Evolutionary conservation across 2,113 vertebrate genomes (phyloP), one percentile per base, ranked within the genome.

Genomic region (Psammodynastes pulverulentus): DNA sequence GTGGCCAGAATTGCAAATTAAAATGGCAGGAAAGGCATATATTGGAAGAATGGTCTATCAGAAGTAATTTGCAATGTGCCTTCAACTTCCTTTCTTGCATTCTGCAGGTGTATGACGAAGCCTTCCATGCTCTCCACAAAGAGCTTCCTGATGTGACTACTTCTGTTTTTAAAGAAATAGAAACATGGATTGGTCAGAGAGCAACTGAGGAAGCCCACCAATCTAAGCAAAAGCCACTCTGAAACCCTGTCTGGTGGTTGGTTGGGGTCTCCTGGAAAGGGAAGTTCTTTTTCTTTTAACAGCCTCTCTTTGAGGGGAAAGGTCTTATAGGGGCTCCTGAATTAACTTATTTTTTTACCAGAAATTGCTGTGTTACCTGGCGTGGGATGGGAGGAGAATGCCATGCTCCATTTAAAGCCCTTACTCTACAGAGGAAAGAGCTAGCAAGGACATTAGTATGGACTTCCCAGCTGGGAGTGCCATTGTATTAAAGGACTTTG

Each of bases 71-170:
- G 34, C 7, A 79, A 21, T 9, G 17, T 62, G 17, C 1, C 17
- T 43, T 52, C 26, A 9, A 88, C 56, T 23, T 9, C 29, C 15
- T 39, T 87, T 84, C 72, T 86, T 93, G 17, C 88, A 91, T 95
- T 79, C 85, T 39, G 84, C 97, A 99, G 99, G 96, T 99, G 2
- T 99, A 98, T 48, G 98, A 99, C 39, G 98, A 98, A 94, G 98
- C 97, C 89, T 99, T 98, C 95, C 99, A 99, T 3, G 97, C 98
- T 43, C 98, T 99, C 87, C 99, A 99, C 96, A 99, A 98, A 90
- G 99, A 99, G 92, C 97, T 99, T 86, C 99, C 98, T 0, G 98
- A 99, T 51, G 98, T 98, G 8, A 97, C 97, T 39, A 97, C 96
- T 93, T 98, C 98, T 0, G 98, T 98, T 94, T 96, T 99, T 96